Base-by-base conservation (phyloP, 2,797 vertebrate species). In the Hybognathus amarus region DNA sequence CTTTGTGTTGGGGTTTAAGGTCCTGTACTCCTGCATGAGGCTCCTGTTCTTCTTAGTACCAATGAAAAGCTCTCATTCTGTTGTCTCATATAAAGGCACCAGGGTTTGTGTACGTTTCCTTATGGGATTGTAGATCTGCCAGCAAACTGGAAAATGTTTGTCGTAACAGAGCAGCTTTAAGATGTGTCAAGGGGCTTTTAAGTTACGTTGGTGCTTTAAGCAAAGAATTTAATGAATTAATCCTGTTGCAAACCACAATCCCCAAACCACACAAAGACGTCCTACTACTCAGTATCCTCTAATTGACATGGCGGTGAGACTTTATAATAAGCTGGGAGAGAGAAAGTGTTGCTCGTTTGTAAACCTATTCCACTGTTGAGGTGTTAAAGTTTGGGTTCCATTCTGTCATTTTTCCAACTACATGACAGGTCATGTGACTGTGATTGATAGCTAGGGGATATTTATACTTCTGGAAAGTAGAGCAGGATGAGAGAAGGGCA, bases 381-480 rank as follows among this genome's bases (percentile, higher is more conserved):
- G 30, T 54, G 42, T 74, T 59, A 33, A 83, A 67, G 52, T 77
- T 83, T 70, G 40, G 40, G 17, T 69, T 63, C 40, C 56, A 27
- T 64, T 77, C 75, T 78, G 75, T 50, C 17, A 61, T 70, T 64
- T 71, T 68, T 78, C 40, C 52, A 36, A 63, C 27, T 17, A 56
- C 30, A 70, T 40, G 66, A 78, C 54, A 79, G 67, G 75, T 79
- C 82, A 71, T 64, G 56, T 83, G 82, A 71, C 67, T 78, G 22
- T 79, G 82, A 83, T 61, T 83, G 76, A 83, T 78, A 64, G 54
- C 67, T 71, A 63, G 30, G 33, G 30, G 42, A 78, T 83, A 83
- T 83, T 83, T 78, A 83, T 83, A 83, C 52, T 70, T 68, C 75
- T 78, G 67, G 75, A 83, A 83, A 83, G 75, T 83, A 61, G 82